These are phyloP conservation scores for Bombus sylvicola DNA, from an alignment of 1,140 invertebrate species.

Conservation along the genomic window DNA sequence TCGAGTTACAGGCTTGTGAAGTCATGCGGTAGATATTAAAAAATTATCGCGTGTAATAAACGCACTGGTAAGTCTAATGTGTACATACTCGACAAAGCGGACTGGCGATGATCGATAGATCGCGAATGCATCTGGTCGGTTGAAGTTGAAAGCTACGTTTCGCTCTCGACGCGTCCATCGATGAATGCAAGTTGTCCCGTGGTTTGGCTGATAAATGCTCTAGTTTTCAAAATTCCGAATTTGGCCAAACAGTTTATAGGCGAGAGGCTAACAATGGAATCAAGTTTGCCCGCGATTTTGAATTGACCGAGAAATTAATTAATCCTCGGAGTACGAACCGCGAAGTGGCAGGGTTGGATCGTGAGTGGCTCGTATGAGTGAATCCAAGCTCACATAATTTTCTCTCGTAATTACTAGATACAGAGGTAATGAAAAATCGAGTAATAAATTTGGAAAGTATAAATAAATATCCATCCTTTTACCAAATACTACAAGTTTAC, in stretches of 20 bases:
- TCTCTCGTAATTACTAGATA: neutral
- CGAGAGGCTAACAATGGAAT: neutral
- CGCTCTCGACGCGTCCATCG: neutral
- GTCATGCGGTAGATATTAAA: slow-evolving; percentile 20
- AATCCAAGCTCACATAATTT: neutral
- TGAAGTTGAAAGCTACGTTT: no score
- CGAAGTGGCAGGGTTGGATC: neutral
- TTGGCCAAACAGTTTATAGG: neutral
- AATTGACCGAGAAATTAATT: neutral
- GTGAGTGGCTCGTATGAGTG: no score
- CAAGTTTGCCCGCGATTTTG: neutral
- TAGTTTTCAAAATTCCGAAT: neutral
- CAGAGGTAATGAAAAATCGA: no score
- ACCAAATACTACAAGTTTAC: no score
- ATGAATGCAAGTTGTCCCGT: neutral
- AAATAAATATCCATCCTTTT: no score
- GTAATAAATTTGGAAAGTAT: no score
- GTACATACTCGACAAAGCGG: neutral
- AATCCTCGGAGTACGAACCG: neutral
- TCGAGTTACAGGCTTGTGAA: neutral
- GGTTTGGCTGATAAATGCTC: neutral
- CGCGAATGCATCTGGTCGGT: neutral
- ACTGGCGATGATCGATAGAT: neutral
- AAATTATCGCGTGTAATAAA: slow-evolving; percentile 2
- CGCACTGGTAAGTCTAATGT: neutral